These are phyloP conservation scores for Condylura cristata DNA, from an alignment of 2,113 vertebrate species.

Conservation along the genomic window DNA sequence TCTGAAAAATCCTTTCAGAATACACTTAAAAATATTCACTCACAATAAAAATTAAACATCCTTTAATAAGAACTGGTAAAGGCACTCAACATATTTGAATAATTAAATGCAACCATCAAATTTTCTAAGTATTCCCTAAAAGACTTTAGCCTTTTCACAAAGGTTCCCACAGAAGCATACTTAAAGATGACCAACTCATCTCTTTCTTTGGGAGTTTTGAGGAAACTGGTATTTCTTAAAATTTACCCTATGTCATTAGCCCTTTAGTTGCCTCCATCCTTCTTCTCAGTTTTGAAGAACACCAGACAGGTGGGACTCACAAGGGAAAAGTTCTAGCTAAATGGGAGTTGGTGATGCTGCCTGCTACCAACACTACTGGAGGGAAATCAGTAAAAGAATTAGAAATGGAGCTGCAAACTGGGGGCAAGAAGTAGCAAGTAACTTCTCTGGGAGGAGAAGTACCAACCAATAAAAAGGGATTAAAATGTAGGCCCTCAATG, in stretches of 20 bases:
- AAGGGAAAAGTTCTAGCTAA: not conserved
- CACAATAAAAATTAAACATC: conserved; percentile 51
- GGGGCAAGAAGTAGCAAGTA: no score
- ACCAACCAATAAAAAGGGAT: not conserved
- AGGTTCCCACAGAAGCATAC: not conserved
- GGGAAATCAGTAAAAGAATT: not conserved
- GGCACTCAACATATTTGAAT: conserved; percentile 2
- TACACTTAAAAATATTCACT: conserved; percentile 36
- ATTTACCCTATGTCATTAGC: not conserved
- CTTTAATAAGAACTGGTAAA: not conserved
- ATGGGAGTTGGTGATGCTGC: not conserved
- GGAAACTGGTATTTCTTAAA: not conserved
- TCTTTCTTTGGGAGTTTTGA: not conserved
- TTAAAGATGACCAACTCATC: not conserved
- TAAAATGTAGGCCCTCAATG: no score
- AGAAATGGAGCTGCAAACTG: not conserved
- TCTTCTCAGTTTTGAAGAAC: not conserved
- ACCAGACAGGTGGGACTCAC: not conserved
- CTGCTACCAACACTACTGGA: not conserved
- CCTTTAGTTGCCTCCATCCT: not conserved
- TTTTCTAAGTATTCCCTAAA: not conserved
- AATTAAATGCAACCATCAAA: not conserved
- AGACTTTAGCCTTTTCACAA: conserved; percentile 7
- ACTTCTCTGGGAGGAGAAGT: not conserved
- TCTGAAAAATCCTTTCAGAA: conserved; percentile 13